These are phyloP conservation scores for Camarhynchus parvulus DNA, from an alignment of 2,113 vertebrate species.

Conservation along the genomic window DNA sequence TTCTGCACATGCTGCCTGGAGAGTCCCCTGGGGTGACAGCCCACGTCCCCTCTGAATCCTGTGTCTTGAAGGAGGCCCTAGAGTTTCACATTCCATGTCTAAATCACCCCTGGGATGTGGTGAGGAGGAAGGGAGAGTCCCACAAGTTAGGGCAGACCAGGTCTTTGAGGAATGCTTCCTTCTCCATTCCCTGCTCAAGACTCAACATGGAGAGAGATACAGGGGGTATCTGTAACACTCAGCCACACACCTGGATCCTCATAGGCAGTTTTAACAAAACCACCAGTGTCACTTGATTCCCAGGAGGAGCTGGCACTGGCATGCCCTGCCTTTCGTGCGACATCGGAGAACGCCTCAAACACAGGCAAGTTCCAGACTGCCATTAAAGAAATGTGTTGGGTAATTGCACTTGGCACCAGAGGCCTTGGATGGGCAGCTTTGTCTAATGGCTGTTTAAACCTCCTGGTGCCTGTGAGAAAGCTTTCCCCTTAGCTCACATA, in stretches of 20 bases:
- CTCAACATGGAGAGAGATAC: not conserved
- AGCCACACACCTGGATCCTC: not conserved
- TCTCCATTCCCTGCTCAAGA: not conserved
- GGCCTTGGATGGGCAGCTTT: not conserved
- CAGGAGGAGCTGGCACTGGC: not conserved
- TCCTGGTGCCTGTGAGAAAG: constrained; percentile 15
- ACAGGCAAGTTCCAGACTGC: not conserved
- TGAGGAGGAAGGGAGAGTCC: not conserved
- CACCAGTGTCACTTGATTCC: not conserved
- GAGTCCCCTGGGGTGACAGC: not conserved
- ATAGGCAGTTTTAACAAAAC: not conserved
- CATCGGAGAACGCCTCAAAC: constrained; percentile 4
- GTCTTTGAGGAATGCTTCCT: not conserved
- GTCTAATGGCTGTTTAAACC: not conserved
- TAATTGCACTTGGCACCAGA: not conserved
- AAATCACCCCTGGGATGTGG: not conserved
- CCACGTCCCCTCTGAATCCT: not conserved
- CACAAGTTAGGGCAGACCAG: not conserved
- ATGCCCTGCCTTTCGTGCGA: not conserved
- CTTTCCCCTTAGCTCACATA: not conserved
- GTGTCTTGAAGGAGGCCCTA: not conserved
- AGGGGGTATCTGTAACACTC: not conserved
- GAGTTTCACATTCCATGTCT: not conserved
- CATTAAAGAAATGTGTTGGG: not conserved
- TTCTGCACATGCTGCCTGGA: not conserved